Evolutionary conservation across 1,140 invertebrate species (phyloP).

Genomic region (Globodera ellingtonae): DNA sequence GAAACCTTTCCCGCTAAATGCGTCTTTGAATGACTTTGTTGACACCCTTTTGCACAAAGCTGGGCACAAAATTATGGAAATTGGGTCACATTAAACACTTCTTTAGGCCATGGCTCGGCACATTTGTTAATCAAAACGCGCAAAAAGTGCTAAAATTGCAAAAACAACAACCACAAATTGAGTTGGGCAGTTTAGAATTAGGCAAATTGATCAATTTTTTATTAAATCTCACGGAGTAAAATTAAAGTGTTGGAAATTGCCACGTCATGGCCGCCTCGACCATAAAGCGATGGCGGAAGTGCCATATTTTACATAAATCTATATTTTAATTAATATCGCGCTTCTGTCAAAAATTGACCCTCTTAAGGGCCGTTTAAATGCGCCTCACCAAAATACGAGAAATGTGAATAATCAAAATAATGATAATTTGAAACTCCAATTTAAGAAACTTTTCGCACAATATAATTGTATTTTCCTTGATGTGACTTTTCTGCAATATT

Average conservation of each 20-base stretch:
- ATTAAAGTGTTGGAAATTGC: constrained; percentile 25
- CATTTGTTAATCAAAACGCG: not conserved
- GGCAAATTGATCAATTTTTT: not conserved
- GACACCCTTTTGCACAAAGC: not conserved
- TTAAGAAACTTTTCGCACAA: too few species aligned
- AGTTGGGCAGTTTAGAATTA: not conserved
- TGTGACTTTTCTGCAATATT: too few species aligned
- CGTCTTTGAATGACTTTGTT: not conserved
- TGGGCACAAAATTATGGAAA: not conserved
- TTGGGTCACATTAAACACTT: not conserved
- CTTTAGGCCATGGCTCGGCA: not conserved
- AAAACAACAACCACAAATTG: too few species aligned
- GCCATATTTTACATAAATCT: too few species aligned
- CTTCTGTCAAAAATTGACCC: too few species aligned
- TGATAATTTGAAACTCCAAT: too few species aligned
- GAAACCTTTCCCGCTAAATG: not conserved
- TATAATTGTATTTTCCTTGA: too few species aligned
- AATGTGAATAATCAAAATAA: too few species aligned
- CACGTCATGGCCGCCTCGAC: constrained; percentile 52
- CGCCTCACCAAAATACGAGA: too few species aligned
- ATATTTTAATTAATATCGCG: too few species aligned
- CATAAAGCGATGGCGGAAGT: not conserved
- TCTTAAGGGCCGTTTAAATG: too few species aligned
- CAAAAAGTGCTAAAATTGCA: not conserved
- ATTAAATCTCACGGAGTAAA: not conserved